These are phyloP conservation scores for Urocyon cinereoargenteus DNA, from an alignment of 2,797 vertebrate species.

Conservation along the genomic window DNA sequence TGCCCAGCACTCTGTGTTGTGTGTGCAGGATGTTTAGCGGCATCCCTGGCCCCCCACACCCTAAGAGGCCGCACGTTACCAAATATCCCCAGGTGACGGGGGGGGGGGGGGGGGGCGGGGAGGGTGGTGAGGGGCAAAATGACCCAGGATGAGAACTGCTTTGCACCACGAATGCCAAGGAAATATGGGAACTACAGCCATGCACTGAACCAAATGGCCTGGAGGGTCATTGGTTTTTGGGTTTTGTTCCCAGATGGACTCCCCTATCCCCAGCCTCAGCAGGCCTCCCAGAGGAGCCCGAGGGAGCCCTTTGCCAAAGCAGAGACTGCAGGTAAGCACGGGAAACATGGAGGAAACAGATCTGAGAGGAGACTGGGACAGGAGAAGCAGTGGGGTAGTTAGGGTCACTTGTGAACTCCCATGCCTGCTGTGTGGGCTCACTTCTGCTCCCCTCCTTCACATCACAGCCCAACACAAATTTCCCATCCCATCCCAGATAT, in stretches of 20 bases:
- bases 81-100: no score
- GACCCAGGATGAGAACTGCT: not conserved
- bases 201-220: not conserved
- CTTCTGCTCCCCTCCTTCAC: no score
- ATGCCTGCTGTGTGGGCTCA: not conserved
- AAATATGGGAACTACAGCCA: not conserved
- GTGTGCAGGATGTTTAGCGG: not conserved
- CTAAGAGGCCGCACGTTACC: not conserved
- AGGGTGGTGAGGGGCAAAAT: no score
- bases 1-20: accelerated
- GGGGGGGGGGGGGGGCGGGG: accelerated
- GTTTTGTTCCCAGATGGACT: not conserved
- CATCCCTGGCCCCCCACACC: not conserved
- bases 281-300: not conserved
- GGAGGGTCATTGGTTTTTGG: not conserved
- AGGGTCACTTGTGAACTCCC: not conserved
- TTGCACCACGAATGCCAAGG: not conserved
- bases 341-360: accelerated
- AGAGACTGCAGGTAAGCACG: not conserved
- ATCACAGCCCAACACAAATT: not conserved
- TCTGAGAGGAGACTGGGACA: not conserved
- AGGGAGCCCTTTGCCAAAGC: not conserved
- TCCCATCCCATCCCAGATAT: not conserved
- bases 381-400: no score
- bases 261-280: not conserved